phyloP scores from a whole-genome alignment of 2,888 invertebrate genomes.

The Phorcus lineatus region DNA sequence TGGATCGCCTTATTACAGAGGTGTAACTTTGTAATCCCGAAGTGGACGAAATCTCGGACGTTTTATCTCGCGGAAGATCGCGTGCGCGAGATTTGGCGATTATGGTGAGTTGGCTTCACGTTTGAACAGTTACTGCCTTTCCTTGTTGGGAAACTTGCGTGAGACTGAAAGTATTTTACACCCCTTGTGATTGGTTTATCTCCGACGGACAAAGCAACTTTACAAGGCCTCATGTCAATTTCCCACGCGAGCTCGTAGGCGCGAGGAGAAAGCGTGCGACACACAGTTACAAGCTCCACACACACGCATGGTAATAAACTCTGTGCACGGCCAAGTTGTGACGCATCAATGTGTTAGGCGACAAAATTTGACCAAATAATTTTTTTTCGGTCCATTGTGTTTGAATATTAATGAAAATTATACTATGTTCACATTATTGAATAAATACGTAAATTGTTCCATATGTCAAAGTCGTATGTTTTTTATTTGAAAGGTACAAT shows the following conservation, averaged over 20 bases:
- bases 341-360: background rate
- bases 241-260: background rate
- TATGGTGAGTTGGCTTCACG: background rate
- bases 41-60: background rate
- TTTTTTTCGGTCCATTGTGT: no score
- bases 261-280: background rate
- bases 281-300: background rate
- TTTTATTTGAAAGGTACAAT: no score
- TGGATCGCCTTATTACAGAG: background rate
- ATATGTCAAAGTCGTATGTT: no score
- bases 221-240: background rate
- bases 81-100: constrained; percentile 7
- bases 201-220: background rate
- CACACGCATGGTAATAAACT: background rate
- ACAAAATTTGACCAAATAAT: background rate
- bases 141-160: background rate
- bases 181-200: constrained; percentile 5
- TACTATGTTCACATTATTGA: no score
- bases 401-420: no score
- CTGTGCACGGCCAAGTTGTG: background rate
- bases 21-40: background rate
- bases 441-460: no score
- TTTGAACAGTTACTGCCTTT: background rate
- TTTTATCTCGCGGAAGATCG: constrained; percentile 5
- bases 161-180: constrained; percentile 4